Evolutionary conservation across 1,140 invertebrate species (phyloP).

Genomic region (Solen grandis): DNA sequence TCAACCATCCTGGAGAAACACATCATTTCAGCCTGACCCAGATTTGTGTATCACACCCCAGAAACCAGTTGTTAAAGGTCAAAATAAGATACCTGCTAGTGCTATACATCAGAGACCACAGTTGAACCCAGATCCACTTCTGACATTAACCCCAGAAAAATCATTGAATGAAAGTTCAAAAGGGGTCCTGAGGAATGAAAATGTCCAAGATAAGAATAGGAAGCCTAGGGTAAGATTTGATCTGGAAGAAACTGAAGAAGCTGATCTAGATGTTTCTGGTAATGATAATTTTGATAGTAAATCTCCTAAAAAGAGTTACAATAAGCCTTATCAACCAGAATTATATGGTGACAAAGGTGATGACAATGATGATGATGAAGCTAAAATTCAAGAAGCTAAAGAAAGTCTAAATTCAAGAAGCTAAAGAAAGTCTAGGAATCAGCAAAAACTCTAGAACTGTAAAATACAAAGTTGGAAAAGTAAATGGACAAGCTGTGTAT

Average conservation of each 20-base stretch:
- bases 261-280: background rate
- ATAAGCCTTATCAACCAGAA: slow-evolving; percentile 58
- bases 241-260: slow-evolving; percentile 47
- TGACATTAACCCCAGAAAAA: slow-evolving; percentile 58
- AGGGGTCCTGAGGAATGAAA: background rate
- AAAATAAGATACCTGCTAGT: background rate
- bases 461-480: slow-evolving; percentile 47
- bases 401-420: slow-evolving; percentile 25
- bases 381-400: slow-evolving; percentile 22
- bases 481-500: slow-evolving; percentile 14
- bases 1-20: slow-evolving; percentile 11
- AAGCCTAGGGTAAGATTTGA: slow-evolving; percentile 68
- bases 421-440: background rate
- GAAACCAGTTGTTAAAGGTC: too few relatives aligned
- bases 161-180: slow-evolving; percentile 2
- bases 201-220: slow-evolving; percentile 2
- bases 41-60: slow-evolving; percentile 55
- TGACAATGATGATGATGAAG: slow-evolving; percentile 22
- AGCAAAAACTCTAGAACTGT: slow-evolving; percentile 35
- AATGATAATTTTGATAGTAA: slow-evolving; percentile 10
- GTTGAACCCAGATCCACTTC: slow-evolving; percentile 48
- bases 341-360: slow-evolving; percentile 53
- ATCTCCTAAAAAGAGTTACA: slow-evolving; percentile 3
- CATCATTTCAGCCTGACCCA: slow-evolving; percentile 40
- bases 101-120: slow-evolving; percentile 38